Conservation (phyloP, 2,113 vertebrate genomes). For the human region GRCh38 chrX:18804001-18804500, state of each 20-base stretch:
- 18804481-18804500: no score
- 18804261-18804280: neutral
- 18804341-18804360: no score
- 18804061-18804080: conserved; percentile 94
- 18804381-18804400: no score
- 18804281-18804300: neutral
- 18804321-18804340: no score
- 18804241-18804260: neutral
- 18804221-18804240: neutral
- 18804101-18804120: neutral
- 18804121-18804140: neutral
- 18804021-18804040: conserved; percentile 97
- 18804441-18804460: no score
- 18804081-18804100: conserved; percentile 13
- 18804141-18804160: neutral
- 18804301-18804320: neutral
- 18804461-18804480: no score
- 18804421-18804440: no score
- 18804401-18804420: no score
- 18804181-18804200: neutral
- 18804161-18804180: conserved; percentile 5
- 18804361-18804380: no score
- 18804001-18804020: conserved; percentile 90
- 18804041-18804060: conserved; percentile 95
- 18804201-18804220: neutral